Evolutionary conservation across 2,113 vertebrate species (phyloP).

Genomic region (Cebidichthys violaceus): DNA sequence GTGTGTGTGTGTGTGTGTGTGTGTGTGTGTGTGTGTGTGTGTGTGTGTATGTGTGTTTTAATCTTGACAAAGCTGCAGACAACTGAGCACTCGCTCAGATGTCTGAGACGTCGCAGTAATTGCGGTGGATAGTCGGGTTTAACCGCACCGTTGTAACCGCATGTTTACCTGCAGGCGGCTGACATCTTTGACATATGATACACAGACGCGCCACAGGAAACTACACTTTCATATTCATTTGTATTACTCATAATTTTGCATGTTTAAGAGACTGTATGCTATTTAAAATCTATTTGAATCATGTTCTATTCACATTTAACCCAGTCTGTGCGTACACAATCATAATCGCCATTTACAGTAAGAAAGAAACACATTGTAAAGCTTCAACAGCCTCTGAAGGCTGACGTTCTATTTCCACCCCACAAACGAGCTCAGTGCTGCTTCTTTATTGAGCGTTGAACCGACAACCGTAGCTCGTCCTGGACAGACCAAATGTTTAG

Average conservation of each 20-base stretch:
- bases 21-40: background rate
- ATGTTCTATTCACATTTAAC: background rate
- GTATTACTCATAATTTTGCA: background rate
- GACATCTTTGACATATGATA: background rate
- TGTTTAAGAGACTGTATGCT: background rate
- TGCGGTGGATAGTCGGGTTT: background rate
- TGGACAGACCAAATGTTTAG: background rate
- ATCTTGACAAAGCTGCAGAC: background rate
- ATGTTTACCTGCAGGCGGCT: constrained; percentile 40
- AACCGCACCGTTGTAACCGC: background rate
- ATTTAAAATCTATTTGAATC: background rate
- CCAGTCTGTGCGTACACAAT: background rate
- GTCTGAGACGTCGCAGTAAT: background rate
- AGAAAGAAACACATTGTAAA: too few relatives aligned
- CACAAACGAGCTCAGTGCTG: background rate
- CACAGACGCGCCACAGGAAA: background rate
- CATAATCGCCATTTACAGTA: background rate
- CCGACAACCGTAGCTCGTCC: background rate
- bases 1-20: too few relatives aligned
- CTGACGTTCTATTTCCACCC: too few relatives aligned
- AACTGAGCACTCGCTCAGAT: background rate
- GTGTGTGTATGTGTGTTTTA: background rate
- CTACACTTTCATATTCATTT: background rate
- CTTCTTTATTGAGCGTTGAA: background rate
- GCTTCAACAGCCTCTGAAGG: background rate